Conservation (phyloP, 2,888 invertebrate species). For the Agelastica alni region DNA sequence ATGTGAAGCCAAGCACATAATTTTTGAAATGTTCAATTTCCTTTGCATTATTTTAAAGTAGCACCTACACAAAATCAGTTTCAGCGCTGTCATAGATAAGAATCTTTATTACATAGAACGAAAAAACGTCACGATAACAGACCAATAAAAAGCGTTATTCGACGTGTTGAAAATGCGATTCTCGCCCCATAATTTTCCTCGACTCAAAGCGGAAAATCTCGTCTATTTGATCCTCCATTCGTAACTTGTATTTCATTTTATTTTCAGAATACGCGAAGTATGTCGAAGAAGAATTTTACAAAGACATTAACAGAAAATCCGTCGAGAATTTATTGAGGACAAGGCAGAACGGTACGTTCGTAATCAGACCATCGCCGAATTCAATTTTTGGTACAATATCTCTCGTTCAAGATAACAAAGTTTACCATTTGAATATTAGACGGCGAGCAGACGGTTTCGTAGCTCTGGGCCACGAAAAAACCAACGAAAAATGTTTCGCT, state of each 20-base stretch:
- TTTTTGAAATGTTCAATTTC: no score
- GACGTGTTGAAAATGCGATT: no score
- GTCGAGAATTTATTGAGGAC: constrained; percentile 61
- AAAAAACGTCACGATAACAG: no score
- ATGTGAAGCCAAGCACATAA: no score
- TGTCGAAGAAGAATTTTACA: constrained; percentile 60
- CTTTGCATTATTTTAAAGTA: no score
- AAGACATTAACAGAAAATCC: constrained; percentile 60
- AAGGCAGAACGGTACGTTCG: constrained; percentile 65
- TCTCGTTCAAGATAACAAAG: constrained; percentile 59
- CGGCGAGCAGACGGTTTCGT: constrained; percentile 60
- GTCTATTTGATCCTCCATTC: no score
- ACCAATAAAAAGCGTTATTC: no score
- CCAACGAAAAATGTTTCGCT: constrained; percentile 60
- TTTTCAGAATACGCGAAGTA: constrained; percentile 36
- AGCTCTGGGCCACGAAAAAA: constrained; percentile 62
- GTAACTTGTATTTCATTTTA: constrained; percentile 17
- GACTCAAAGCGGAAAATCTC: no score
- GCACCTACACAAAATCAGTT: no score
- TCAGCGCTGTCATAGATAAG: no score
- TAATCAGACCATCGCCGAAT: constrained; percentile 63
- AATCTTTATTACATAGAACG: no score
- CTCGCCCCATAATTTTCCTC: no score
- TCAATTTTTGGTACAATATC: constrained; percentile 59
- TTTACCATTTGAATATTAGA: constrained; percentile 64